A percentile compares a stretch with the other conserved stretches of the same genome.
Evolutionary conservation across 2,888 invertebrate genomes (phyloP).

Genomic region (Meiosimyza platycephala): DNA sequence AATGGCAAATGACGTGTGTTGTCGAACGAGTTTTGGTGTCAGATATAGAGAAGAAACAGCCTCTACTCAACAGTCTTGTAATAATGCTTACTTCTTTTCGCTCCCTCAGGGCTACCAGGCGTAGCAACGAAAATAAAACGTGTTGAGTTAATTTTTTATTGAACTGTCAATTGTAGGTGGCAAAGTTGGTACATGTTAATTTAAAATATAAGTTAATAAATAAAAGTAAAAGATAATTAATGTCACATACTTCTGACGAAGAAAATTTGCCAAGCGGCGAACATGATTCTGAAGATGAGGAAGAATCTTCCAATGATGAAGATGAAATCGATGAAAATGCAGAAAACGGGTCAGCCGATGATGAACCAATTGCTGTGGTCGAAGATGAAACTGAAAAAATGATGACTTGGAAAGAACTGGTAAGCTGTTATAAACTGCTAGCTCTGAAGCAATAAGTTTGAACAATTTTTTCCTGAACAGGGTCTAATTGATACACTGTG

Average conservation of each 20-base stretch:
- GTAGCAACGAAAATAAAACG: too few relatives aligned
- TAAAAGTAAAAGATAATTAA: slow-evolving; percentile 41
- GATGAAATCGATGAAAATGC: background rate
- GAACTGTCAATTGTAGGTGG: background rate
- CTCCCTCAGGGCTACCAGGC: too few relatives aligned
- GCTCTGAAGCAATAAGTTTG: background rate
- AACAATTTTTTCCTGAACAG: slow-evolving; percentile 67
- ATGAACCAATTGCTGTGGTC: background rate
- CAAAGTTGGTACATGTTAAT: background rate
- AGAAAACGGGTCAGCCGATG: background rate
- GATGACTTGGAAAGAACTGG: slow-evolving; percentile 72
- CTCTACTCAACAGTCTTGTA: too few relatives aligned
- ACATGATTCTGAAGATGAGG: slow-evolving; percentile 13
- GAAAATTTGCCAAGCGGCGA: slow-evolving; percentile 53
- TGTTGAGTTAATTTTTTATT: background rate
- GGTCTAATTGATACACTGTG: slow-evolving; percentile 91
- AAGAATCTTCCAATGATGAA: slow-evolving; percentile 42
- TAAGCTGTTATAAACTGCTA: slow-evolving; percentile 59
- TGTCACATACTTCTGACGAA: slow-evolving; percentile 63
- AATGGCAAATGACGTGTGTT: too few relatives aligned
- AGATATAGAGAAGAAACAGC: too few relatives aligned
- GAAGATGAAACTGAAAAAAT: background rate
- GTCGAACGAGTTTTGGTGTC: too few relatives aligned
- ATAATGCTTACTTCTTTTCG: too few relatives aligned
- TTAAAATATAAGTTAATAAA: background rate